These are phyloP conservation scores for Euthynnus affinis DNA, from an alignment of 2,797 vertebrate genomes.

Conservation along the genomic window DNA sequence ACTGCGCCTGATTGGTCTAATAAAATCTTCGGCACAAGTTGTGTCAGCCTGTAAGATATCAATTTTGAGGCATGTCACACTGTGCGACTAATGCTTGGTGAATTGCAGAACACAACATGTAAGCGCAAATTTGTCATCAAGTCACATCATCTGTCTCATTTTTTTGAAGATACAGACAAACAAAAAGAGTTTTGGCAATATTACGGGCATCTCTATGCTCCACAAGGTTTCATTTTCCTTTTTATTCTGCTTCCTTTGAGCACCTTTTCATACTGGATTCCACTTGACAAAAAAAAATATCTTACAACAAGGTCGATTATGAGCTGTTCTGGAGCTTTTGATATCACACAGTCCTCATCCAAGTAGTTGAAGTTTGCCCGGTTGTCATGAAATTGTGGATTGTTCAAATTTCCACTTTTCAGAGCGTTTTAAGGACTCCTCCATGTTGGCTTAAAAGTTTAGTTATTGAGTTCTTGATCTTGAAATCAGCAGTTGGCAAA, in stretches of 20 bases:
- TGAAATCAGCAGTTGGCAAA: background rate
- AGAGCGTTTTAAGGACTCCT: too few species aligned
- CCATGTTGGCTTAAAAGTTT: background rate
- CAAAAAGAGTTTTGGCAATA: background rate
- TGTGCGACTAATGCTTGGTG: background rate
- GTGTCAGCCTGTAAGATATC: constrained; percentile 6
- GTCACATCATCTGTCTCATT: background rate
- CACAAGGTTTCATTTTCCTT: background rate
- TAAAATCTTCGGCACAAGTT: constrained; percentile 5
- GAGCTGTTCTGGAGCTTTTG: too few species aligned
- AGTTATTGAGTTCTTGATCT: background rate
- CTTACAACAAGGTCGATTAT: too few species aligned
- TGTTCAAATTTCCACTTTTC: too few species aligned
- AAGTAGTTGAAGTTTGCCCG: too few species aligned
- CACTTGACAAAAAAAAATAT: too few species aligned
- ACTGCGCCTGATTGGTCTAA: constrained; percentile 10
- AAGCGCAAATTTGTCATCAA: constrained; percentile 1
- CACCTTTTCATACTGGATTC: too few species aligned
- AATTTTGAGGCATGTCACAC: constrained; percentile 14
- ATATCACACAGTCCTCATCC: too few species aligned
- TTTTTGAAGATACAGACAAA: background rate
- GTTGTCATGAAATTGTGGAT: too few species aligned
- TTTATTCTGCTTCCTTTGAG: background rate
- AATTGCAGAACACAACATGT: background rate
- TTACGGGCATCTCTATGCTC: background rate